phyloP scores from a whole-genome alignment of 2,113 vertebrate genomes.

The Columba janthina region DNA sequence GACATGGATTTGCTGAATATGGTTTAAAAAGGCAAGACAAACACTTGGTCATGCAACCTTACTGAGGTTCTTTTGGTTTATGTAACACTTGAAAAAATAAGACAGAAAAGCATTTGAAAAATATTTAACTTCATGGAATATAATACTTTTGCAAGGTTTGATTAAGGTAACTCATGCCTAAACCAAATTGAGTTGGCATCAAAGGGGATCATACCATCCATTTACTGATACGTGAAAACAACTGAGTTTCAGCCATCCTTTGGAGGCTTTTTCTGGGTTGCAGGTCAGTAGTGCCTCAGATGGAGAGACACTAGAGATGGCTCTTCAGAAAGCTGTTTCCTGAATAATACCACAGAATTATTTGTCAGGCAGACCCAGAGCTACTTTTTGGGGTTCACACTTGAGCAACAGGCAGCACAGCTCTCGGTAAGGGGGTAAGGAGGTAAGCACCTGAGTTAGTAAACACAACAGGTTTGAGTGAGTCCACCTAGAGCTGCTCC shows the following conservation, averaged over 20 bases:
- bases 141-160: neutral
- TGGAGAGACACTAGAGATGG: neutral
- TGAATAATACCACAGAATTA: neutral
- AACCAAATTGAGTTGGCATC: neutral
- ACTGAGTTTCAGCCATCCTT: neutral
- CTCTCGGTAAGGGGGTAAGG: too few relatives aligned
- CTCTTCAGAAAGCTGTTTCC: neutral
- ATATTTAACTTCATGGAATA: neutral
- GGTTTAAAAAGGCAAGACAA: neutral
- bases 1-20: neutral
- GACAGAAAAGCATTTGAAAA: neutral
- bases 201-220: neutral
- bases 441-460: too few relatives aligned
- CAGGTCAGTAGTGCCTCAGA: neutral
- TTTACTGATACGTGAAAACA: neutral
- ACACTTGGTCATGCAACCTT: neutral
- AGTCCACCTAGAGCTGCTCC: neutral
- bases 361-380: neutral
- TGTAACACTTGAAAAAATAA: neutral
- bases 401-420: too few relatives aligned
- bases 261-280: neutral
- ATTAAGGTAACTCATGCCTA: neutral
- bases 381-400: neutral
- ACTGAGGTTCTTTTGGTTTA: neutral
- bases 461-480: neutral